Conservation (phyloP, 2,888 invertebrate species). For the Coleophora flavipennella region DNA sequence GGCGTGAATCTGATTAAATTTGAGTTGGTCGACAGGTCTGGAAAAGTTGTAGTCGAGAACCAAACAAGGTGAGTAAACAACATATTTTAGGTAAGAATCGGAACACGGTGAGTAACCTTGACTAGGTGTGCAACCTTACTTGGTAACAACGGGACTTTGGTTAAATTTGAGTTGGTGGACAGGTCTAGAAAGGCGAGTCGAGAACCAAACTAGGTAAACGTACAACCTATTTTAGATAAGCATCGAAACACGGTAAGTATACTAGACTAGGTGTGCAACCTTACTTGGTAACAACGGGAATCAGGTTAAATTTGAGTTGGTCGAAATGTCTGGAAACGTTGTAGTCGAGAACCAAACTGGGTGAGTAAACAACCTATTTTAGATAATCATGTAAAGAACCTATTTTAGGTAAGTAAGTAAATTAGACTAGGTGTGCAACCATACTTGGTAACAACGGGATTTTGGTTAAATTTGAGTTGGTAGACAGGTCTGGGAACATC, state of each 20-base stretch:
- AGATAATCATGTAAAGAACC: too few species aligned
- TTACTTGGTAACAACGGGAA: too few species aligned
- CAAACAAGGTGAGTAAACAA: constrained; percentile 43
- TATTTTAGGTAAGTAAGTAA: too few species aligned
- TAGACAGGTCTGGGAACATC: constrained; percentile 53
- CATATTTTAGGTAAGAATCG: too few species aligned
- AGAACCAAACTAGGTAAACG: constrained; percentile 51
- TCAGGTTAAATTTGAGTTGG: constrained; percentile 68
- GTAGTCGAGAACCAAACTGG: constrained; percentile 52
- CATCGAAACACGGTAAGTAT: too few species aligned
- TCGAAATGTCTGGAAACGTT: constrained; percentile 52
- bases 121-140: too few species aligned
- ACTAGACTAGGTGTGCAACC: too few species aligned
- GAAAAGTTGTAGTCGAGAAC: constrained; percentile 53
- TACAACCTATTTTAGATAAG: too few species aligned
- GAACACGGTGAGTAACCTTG: too few species aligned
- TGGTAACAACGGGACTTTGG: constrained; percentile 76
- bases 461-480: constrained; percentile 69
- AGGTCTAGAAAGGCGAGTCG: constrained; percentile 48
- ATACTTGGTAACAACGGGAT: constrained; percentile 76
- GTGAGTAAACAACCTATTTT: too few species aligned
- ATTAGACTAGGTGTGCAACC: too few species aligned
- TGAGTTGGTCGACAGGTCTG: constrained; percentile 53
- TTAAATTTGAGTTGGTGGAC: constrained; percentile 65
- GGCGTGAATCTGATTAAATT: constrained; percentile 76